Percentiles rank a stretch among this genome's conserved stretches.
Evolutionary conservation across 2,888 invertebrate species (phyloP).

Genomic region (Venustoraphidia nigricollis): DNA sequence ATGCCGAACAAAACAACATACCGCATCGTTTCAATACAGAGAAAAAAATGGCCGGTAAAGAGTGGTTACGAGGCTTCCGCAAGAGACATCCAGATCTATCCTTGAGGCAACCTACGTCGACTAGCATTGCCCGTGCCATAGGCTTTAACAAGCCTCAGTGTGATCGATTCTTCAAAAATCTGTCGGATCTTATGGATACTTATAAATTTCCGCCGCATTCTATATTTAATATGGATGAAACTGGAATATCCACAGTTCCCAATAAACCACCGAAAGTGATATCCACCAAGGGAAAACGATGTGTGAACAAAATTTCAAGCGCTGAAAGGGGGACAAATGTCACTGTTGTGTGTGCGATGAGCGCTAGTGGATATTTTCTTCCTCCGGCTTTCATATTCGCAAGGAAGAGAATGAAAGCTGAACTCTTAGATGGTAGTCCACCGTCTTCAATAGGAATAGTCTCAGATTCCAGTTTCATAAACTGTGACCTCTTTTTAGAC

Average conservation of each 20-base stretch:
- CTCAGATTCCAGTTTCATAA: conserved; percentile 11
- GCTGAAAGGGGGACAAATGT: conserved; percentile 13
- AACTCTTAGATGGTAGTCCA: conserved; percentile 10
- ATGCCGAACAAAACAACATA: conserved; percentile 10
- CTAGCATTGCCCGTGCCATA: conserved; percentile 16
- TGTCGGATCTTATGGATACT: conserved; percentile 12
- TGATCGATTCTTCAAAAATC: conserved; percentile 14
- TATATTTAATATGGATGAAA: too few relatives aligned
- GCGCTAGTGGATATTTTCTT: conserved; percentile 8
- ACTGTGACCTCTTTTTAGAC: conserved; percentile 9
- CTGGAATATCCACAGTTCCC: conserved; percentile 10
- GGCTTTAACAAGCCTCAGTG: conserved; percentile 17
- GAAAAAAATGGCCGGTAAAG: conserved; percentile 7
- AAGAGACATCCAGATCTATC: conserved; percentile 11
- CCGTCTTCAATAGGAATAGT: conserved; percentile 8
- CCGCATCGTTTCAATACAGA: conserved; percentile 11
- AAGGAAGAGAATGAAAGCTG: too few relatives aligned
- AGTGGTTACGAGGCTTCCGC: conserved; percentile 8
- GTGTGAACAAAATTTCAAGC: conserved; percentile 10
- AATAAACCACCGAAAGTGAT: conserved; percentile 10
- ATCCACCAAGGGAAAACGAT: conserved; percentile 10
- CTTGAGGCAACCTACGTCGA: conserved; percentile 16
- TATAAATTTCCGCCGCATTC: conserved; percentile 13
- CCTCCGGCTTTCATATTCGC: conserved; percentile 12
- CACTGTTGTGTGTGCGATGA: too few relatives aligned